Conservation (phyloP, 2,113 vertebrate species). For the Varanus salvator region DNA sequence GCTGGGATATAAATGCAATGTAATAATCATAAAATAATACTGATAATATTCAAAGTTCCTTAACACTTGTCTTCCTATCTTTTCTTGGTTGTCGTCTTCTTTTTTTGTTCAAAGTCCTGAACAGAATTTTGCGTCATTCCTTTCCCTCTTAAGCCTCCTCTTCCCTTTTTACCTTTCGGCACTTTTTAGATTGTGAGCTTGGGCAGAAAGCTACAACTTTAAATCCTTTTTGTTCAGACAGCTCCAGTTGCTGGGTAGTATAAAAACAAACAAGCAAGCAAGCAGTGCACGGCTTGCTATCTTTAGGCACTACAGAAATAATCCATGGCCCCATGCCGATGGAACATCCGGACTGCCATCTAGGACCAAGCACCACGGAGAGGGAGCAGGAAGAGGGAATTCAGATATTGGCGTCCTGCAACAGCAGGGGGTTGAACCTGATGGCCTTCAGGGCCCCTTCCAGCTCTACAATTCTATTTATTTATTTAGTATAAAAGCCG, state of each 20-base stretch:
- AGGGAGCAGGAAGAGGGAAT: not conserved
- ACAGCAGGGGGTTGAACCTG: too few relatives aligned
- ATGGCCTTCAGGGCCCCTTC: too few relatives aligned
- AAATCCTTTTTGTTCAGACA: not conserved
- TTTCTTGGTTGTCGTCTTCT: not conserved
- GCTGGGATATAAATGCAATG: too few relatives aligned
- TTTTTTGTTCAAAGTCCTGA: not conserved
- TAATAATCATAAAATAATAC: too few relatives aligned
- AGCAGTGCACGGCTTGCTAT: too few relatives aligned
- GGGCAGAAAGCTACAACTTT: not conserved
- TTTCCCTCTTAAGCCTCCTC: not conserved
- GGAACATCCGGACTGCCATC: not conserved
- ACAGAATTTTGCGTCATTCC: not conserved
- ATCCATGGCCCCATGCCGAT: not conserved
- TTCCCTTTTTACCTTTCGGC: not conserved
- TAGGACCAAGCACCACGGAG: not conserved
- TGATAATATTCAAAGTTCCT: not conserved
- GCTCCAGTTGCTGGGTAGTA: too few relatives aligned
- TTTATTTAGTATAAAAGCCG: too few relatives aligned
- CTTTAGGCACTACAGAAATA: not conserved
- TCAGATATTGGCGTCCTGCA: too few relatives aligned
- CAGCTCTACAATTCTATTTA: too few relatives aligned
- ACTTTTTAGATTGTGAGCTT: not conserved
- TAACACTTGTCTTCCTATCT: not conserved
- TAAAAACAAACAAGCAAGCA: too few relatives aligned